Base-by-base conservation (phyloP, 2,113 vertebrate species). In the Heterotis niloticus region DNA sequence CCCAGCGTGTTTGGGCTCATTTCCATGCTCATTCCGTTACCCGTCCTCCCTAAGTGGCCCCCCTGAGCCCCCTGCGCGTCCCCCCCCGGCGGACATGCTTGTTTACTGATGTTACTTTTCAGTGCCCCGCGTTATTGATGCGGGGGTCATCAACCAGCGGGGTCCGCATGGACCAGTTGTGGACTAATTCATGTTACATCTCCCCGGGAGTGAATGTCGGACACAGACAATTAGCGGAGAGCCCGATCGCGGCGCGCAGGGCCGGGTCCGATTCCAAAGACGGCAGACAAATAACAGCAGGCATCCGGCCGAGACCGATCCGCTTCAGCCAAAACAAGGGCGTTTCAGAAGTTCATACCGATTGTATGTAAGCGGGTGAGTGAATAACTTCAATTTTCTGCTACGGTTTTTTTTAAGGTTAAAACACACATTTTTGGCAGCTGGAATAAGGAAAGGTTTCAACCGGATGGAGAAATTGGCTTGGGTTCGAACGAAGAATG, bases 11-110 rank as follows among this genome's bases (percentile, higher is more conserved):
- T 96, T 95, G 94, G 95, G 94, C 94, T 94, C 95, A 97, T 98
- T 99, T 97, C 94, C 96, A 97, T 96, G 96, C 97, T 95, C 96
- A 97, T 96, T 96, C 95, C 97, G 96, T 95, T 95, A 93, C 94
- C 92, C 93, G 91, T 93, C 92, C 95, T 94, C 92, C 92, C 92
- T 92, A 88, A 91, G 87, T 93, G 90, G 93, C 91, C 90, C 91
- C 93, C 91, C 91, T 91, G 92, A 90, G 92, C 34, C 34, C 34
- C 34, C 34, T 44, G 34, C 34, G 3, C 34, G 34, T 44, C 34
- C 88, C 90, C 88, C 91, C 88, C 92, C 91, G 89, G 89, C 91
- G 93, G 94, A 95, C 94, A 95, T 95, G 95, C 92, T 92, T 95
- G 94, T 95, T 95, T 96, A 94, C 95, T 93, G 92, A 92, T 90